Percentiles rank a stretch among this genome's conserved stretches.
Evolutionary conservation across 2,113 vertebrate genomes (phyloP).

Genomic region (Chascanopsetta lugubris): DNA sequence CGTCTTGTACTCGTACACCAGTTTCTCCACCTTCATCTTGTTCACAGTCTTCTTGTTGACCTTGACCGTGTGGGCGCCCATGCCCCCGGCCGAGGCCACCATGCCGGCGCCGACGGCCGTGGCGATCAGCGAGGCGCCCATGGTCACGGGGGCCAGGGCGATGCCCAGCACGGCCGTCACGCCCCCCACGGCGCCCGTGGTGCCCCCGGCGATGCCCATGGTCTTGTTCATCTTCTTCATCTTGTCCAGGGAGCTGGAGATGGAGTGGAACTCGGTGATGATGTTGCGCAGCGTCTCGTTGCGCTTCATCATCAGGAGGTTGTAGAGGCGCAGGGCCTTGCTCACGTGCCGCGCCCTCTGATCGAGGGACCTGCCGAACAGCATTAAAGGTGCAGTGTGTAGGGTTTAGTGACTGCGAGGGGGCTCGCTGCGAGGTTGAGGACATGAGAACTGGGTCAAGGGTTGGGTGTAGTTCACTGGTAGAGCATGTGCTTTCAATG

Average conservation of each 20-base stretch:
- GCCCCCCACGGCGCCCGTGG: conserved; percentile 72
- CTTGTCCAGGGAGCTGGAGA: conserved; percentile 62
- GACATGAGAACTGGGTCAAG: no score
- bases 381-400: no score
- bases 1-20: conserved; percentile 51
- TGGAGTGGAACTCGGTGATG: conserved; percentile 57
- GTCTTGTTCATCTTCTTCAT: conserved; percentile 61
- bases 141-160: conserved; percentile 69
- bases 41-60: conserved; percentile 54
- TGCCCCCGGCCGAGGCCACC: conserved; percentile 66
- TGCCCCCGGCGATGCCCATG: conserved; percentile 65
- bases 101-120: conserved; percentile 73
- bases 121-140: conserved; percentile 69
- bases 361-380: conserved; percentile 50
- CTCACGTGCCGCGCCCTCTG: conserved; percentile 46
- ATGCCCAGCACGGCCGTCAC: conserved; percentile 69
- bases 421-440: no score
- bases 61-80: conserved; percentile 49
- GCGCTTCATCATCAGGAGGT: conserved; percentile 60
- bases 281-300: conserved; percentile 31
- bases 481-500: no score
- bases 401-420: no score
- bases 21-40: conserved; percentile 47
- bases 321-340: conserved; percentile 60
- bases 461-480: no score